Conservation (phyloP, 2,113 vertebrate species). For the Electrona antarctica region DNA sequence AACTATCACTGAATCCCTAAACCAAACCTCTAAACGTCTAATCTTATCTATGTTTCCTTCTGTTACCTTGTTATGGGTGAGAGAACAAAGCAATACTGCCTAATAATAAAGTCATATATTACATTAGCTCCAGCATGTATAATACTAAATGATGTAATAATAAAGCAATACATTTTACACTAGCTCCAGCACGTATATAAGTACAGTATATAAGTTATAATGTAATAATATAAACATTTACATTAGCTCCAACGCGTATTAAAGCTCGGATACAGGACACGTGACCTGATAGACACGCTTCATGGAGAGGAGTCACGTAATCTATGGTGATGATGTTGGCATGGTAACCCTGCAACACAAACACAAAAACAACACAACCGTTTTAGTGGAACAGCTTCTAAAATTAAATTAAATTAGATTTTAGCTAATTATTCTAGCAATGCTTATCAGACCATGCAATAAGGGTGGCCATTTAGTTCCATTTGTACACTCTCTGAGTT, state of each 20-base stretch:
- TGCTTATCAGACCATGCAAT: too few species aligned
- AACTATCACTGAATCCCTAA: neutral
- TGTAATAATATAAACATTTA: slow-evolving; percentile 67
- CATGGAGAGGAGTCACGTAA: slow-evolving; percentile 92
- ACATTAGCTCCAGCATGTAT: too few species aligned
- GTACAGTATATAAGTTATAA: neutral
- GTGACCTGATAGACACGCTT: slow-evolving; percentile 94
- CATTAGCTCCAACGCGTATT: slow-evolving; percentile 91
- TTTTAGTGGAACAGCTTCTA: neutral
- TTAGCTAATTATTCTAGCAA: too few species aligned
- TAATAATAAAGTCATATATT: too few species aligned
- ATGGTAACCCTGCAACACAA: slow-evolving; percentile 85
- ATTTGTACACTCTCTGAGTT: too few species aligned
- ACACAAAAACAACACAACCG: neutral
- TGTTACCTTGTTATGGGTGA: too few species aligned
- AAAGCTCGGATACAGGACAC: slow-evolving; percentile 90
- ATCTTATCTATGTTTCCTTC: too few species aligned
- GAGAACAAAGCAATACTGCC: too few species aligned
- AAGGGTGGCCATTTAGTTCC: too few species aligned
- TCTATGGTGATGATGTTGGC: slow-evolving; percentile 92
- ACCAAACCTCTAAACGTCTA: too few species aligned
- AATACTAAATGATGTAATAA: too few species aligned
- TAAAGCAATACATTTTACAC: neutral
- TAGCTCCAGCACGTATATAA: neutral
- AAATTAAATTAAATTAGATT: neutral